Conservation (phyloP, 1,140 invertebrate genomes). For the Sycobia sp. region DNA sequence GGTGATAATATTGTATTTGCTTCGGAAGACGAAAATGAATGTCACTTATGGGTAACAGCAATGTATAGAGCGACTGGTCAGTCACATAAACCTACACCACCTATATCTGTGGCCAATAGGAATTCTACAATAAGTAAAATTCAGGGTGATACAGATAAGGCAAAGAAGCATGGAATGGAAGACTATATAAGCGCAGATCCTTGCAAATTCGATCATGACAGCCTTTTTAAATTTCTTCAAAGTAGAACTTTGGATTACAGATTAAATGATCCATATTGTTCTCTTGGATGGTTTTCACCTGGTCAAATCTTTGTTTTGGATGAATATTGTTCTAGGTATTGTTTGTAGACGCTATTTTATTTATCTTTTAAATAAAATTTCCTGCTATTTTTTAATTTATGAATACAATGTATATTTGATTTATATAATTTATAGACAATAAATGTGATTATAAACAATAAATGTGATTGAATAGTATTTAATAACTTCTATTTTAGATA, state of each 20-base stretch:
- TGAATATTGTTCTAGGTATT: conserved; percentile 90
- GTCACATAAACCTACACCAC: conserved; percentile 96
- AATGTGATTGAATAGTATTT: too few species aligned
- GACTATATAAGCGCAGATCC: conserved; percentile 98
- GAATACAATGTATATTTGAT: too few species aligned
- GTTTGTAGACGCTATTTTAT: too few species aligned
- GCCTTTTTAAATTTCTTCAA: conserved; percentile 90
- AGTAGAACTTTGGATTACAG: conserved; percentile 93
- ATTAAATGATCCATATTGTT: conserved; percentile 95
- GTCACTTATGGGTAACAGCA: conserved; percentile 98
- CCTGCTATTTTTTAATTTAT: too few species aligned
- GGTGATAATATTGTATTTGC: conserved; percentile 97
- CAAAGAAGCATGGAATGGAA: conserved; percentile 98
- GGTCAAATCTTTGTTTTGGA: conserved; percentile 98
- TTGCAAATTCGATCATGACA: conserved; percentile 93
- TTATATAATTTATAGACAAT: too few species aligned
- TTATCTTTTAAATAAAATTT: too few species aligned
- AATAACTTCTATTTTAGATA: conserved; percentile 72
- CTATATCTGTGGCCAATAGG: conserved; percentile 81
- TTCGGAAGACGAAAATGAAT: conserved; percentile 97
- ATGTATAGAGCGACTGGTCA: conserved; percentile 98
- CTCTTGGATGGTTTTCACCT: conserved; percentile 98
- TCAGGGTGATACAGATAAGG: conserved; percentile 93
- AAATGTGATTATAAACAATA: too few species aligned
- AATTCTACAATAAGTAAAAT: conserved; percentile 87